Evolutionary conservation across 1,140 invertebrate species (phyloP), one percentile per base, ranked within the genome.

Genomic region (Ridgeia piscesae): DNA sequence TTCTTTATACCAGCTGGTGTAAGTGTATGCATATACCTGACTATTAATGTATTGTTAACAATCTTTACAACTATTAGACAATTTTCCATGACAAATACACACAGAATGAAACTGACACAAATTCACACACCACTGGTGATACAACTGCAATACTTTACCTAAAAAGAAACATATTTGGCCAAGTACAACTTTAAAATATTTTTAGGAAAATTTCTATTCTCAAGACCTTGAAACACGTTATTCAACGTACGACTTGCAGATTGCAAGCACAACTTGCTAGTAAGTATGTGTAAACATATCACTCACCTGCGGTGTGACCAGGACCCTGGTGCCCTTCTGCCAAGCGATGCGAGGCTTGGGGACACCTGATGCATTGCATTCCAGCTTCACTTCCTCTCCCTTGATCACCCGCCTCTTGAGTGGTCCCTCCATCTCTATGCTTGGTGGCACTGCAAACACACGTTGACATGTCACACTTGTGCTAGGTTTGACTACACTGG

Each of bases 331-430:
- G 93, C 95, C 94, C 93, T 96, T 96, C 92, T 95, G 94, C 96
- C 96, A 96, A 1, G 93, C 92, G 48, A 96, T 94, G 14, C 92
- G 94, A 9, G 96, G 96, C 91, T 93, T 92, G 4, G 96, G 96
- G 2, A 93, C 94, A n/a, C 96, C 96, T n/a, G 94, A 93, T 33
- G 95, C 95, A 48, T 96, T 93, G 94, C 96, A 96, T 1, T 95
- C 94, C n/a, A 96, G 93, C 9, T 93, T 91, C 14, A 95, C 93
- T 9, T 90, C 93, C 33, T 94, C 50, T 27, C 94, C 94, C 17
- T 94, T 91, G 4, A 94, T 93, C 27, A 94, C 94, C 27, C 89
- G 35, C 14, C 89, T n/a, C 14, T 91, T 35, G 27, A 93, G 77
- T 42, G 92, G 93, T 33, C 92, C 91, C 27, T 88, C 35, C 42